Base-by-base conservation (phyloP, 2,888 invertebrate species). In the Blastobasis lacticolella region DNA sequence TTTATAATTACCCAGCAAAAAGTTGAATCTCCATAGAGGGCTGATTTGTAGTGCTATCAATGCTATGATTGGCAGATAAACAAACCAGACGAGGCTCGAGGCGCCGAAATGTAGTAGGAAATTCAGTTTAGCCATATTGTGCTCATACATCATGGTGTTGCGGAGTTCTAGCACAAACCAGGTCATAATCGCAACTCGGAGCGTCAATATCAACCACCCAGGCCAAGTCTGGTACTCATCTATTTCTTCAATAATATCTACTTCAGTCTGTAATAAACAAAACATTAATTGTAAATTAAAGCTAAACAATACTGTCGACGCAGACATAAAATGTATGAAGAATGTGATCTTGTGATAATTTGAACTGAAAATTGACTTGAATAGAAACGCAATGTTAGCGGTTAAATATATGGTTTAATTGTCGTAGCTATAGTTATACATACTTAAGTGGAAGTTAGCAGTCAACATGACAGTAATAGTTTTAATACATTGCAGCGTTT, bases 211-310 rank as follows among this genome's bases (percentile, higher is more conserved):
- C 57, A 98, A 90, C 94, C 97, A 97, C 5, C 98, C 98, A 0
- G 98, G 98, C 96, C 97, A 97, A 0, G 98, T 97, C 82, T 98
- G 97, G 84, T 97, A 99, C 73, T 98, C 97, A 72, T 98, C 98
- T 51, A 97, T 95, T 75, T 98, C 98, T 75, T 97, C 97, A 63
- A 98, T 95, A 49, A 97, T 95, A 77, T 98, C 97, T 44, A 98
- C 95, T 87, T 97, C 98, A 55, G 96, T 96, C 97, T 98, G 78
- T 6, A 72, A 72, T 51, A 4, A 47, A 52, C 50, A 42, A 38
- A 38, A 10, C 10, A 8, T 8, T 7, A 5, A 42, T 42, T 23
- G 23, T 23, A 23, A 23, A 23, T 23, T 23, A 23, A 23, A 23
- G 23, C 23, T 23, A 2, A 23, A 23, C 23, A 23, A 23, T 23